A percentile compares a stretch with the other conserved stretches of the same genome.
Conservation (phyloP, 2,797 vertebrate genomes). For the Dipus sagitta region DNA sequence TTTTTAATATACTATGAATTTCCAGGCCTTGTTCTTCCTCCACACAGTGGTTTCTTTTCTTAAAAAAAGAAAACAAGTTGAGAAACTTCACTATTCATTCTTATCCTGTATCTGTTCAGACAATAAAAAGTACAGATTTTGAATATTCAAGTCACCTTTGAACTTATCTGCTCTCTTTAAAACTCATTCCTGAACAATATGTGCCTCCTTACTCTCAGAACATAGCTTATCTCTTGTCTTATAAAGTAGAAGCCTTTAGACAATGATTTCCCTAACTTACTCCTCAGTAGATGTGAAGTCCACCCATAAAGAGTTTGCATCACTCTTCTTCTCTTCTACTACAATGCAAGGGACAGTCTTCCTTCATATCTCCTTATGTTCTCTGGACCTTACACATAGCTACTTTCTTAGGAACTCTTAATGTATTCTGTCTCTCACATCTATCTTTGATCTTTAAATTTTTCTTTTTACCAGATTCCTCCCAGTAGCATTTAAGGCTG, state of each 20-base stretch:
- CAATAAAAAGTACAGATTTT: neutral
- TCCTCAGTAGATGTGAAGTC: neutral
- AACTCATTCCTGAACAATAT: neutral
- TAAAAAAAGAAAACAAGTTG: neutral
- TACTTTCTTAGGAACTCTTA: slow-evolving; percentile 58
- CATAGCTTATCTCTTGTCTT: neutral
- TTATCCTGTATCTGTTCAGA: neutral
- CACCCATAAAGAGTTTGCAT: neutral
- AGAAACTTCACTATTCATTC: neutral
- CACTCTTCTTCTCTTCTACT: neutral
- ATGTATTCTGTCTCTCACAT: slow-evolving; percentile 43
- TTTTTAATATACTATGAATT: slow-evolving; percentile 2
- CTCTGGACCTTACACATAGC: neutral
- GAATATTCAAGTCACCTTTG: neutral
- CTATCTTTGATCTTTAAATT: slow-evolving; percentile 44
- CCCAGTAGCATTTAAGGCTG: slow-evolving; percentile 32
- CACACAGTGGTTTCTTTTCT: neutral
- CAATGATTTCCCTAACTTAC: neutral
- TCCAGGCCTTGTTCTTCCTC: neutral
- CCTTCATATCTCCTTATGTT: neutral
- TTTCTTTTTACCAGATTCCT: slow-evolving; percentile 46
- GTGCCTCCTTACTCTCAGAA: neutral
- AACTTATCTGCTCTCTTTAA: neutral
- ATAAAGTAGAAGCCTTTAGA: slow-evolving; percentile 29
- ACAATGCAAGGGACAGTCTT: neutral